Conservation (phyloP, 2,113 vertebrate species). For the Athene cunicularia region DNA sequence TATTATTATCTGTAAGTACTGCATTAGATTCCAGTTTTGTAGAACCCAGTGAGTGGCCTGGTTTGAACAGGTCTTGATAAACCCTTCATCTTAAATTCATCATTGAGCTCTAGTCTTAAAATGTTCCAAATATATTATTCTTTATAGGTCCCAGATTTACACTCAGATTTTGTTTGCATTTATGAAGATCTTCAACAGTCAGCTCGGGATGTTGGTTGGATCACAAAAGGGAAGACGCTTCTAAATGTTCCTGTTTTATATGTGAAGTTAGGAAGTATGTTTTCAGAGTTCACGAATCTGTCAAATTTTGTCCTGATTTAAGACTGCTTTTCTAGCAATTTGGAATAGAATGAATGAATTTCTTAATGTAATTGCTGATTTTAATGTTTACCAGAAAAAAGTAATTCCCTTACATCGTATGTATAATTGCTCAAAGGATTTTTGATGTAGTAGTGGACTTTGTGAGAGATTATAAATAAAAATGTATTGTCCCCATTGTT, state of each 20-base stretch:
- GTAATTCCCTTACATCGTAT: rapidly evolving
- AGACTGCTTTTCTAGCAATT: neutral
- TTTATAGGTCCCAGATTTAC: neutral
- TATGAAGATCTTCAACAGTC: neutral
- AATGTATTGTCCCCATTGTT: rapidly evolving
- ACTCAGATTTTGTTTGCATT: neutral
- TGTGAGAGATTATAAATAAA: neutral
- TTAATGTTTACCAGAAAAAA: neutral
- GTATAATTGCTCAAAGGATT: neutral
- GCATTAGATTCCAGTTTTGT: neutral
- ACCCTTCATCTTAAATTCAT: neutral
- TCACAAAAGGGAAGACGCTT: neutral
- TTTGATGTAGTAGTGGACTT: neutral
- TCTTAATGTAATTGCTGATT: neutral
- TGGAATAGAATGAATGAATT: neutral
- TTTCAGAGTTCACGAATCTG: neutral
- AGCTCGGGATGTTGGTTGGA: neutral
- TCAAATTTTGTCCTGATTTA: neutral
- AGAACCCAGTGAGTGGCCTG: neutral
- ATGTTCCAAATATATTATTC: neutral
- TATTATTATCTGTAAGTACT: neutral
- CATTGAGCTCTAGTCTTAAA: neutral
- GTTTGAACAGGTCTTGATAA: neutral
- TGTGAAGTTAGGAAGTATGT: neutral
- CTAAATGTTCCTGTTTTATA: neutral